Base-by-base conservation (phyloP, 2,113 vertebrate species). In the Butorides virescens region DNA sequence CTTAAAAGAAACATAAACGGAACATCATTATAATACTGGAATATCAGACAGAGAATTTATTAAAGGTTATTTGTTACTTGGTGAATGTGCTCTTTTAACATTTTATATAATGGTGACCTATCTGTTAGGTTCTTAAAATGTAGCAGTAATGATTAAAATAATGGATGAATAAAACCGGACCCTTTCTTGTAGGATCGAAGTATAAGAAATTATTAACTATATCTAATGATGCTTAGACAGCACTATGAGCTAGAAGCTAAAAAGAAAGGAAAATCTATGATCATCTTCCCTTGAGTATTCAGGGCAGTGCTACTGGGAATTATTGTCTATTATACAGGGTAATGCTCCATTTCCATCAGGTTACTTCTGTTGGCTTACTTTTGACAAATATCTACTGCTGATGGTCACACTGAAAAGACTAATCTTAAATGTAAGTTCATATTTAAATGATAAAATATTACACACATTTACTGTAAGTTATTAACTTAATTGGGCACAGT, bases 241-340 rank as follows among this genome's bases (percentile, higher is more conserved):
- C 34, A 63, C 32, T 63, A 55, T 58, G 37, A 97, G 58, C 25
- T 77, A 77, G 71, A 95, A 90, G 86, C 81, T 86, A 95, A 96
- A 94, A 94, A 63, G 17, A 92, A 89, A 86, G 21, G 80, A 79
- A 94, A 78, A 88, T 76, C 46, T 91, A 26, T 82, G 8, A 91
- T 34, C 84, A 61, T 76, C 55, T 82, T 89, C 74, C 50, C 74
- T 86, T 36, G 71, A 81, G 61, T 93, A 93, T 71, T 96, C 76
- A 94, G 53, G 34, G 61, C 59, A 88, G 36, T 81, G 52, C 74
- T 95, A 81, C 11, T 47, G 65, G 72, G 85, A 95, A 93, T 89
- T 58, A 88, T 4, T 3, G 2, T 59, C 68, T 58, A 7, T 78
- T 76, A 80, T 1, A 91, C 26, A 94, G 17, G 29, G 14, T 36